Base-by-base conservation (phyloP, 2,888 invertebrate species). In the Sisyra nigra region DNA sequence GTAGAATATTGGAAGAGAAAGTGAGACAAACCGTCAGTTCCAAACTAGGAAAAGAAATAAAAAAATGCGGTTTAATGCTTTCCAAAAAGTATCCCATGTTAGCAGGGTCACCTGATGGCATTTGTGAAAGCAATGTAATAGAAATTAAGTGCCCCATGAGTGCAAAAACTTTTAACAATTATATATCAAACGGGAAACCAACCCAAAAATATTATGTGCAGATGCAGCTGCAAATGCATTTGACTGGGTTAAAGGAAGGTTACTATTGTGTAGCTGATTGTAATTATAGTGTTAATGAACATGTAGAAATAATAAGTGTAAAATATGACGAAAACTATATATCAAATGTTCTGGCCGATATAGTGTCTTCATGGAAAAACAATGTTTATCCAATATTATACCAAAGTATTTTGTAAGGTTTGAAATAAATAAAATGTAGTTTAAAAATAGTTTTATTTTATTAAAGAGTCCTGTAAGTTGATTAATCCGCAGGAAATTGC, bases 141-240 rank as follows among this genome's bases (percentile, higher is more conserved):
- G 50, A 50, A 41, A 49, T 49, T 17, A 49, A 49, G 36, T 49
- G 48, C 39, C 46, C 45, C 10, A 43, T 17, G 7, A 42, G 36
- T 40, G 42, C 6, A 19, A 48, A 49, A 39, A 41, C 48, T 6
- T 42, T 15, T 19, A 17, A 32, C 11, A 44, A 40, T 42, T 46
- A 46, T 41, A 18, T 47, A 17, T 42, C 34, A 19, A 37, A 49
- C 44, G 38, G 36, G 24, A 45, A 45, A 42, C 8, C 40, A 13
- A 35, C 43, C n/a, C 3, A 48, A 3, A 48, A 49, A 46, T 50
- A 38, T 41, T 38, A 35, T 8, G 45, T 45, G 8, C 51, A 52
- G 41, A 32, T 52, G 15, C 46, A 50, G 39, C 19, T 50, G 4
- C 48, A 52, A 44, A 52, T 52, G 51, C 41, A 37, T 38, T 35